Evolutionary conservation across 2,888 invertebrate species (phyloP), one percentile per base, ranked within the genome.

Genomic region (Eupelmus urozonus): DNA sequence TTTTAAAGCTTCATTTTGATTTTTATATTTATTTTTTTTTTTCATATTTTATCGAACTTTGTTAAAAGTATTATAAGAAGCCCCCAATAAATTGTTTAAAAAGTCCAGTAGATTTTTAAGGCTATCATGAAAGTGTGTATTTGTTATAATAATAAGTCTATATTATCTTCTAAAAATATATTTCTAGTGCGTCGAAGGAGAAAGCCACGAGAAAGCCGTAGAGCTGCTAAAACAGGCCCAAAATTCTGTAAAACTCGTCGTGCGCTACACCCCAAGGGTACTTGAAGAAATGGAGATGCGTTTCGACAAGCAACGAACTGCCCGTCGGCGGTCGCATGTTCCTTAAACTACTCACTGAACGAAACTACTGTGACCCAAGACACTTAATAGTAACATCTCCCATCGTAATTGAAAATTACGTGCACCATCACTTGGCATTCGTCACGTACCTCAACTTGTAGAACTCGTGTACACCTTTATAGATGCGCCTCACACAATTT

Each of bases 221-320:
- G 99, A 99, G 89, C 91, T 99, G 45, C 90, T 99, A 71, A 99
- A 99, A 89, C 97, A 98, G 89, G 99, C 99, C 29, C 95, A 96
- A 85, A 98, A 97, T 59, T 97, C 97, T 66, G 98, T 98, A 0
- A 98, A 98, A 89, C 92, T 99, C 71, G 98, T 99, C 27, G 98
- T 99, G 0, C 93, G 99, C 70, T 99, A 99, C 90, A 99, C 99
- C 40, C 99, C 99, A 16, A 96, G 98, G 89, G 97, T 99, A 20
- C 91, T 99, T 62, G 99, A 99, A 90, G 99, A 99, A 91, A 99
- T 99, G 99, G 99, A 99, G 91, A 94, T 98, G 92, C 93, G 99
- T 83, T 99, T 99, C 90, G 98, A 98, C 88, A 98, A 98, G 89
- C 98, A 98, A 89, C 93, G 98, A 82, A 96, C 97, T 70, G 94